These are phyloP conservation scores for Scaptomyza caliginosa DNA, from an alignment of 2,888 invertebrate species.

Conservation along the genomic window DNA sequence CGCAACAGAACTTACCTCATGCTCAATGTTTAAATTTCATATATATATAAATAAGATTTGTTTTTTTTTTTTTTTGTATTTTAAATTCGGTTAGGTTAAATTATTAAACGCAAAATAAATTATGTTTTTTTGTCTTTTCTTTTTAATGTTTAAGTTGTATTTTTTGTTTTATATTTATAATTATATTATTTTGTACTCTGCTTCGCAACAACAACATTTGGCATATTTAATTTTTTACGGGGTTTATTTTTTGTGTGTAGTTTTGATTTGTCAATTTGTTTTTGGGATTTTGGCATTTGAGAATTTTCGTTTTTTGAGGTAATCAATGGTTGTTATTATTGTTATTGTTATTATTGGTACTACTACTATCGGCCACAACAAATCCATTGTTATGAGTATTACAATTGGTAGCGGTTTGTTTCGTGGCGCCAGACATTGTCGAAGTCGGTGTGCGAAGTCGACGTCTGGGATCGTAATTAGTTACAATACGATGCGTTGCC, in stretches of 20 bases:
- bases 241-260: slow-evolving; percentile 3
- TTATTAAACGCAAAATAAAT: slow-evolving; percentile 74
- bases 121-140: slow-evolving; percentile 65
- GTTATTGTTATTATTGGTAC: slow-evolving; percentile 59
- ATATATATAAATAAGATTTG: slow-evolving; percentile 48
- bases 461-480: slow-evolving; percentile 82
- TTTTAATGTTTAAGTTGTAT: slow-evolving; percentile 35
- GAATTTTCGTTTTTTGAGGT: slow-evolving; percentile 43
- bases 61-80: slow-evolving; percentile 26
- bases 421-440: slow-evolving; percentile 69
- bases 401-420: slow-evolving; percentile 62
- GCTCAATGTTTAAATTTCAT: slow-evolving; percentile 63
- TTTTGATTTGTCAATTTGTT: slow-evolving; percentile 17
- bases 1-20: slow-evolving; percentile 83
- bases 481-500: slow-evolving; percentile 77
- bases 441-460: slow-evolving; percentile 70
- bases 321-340: slow-evolving; percentile 53
- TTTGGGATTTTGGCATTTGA: slow-evolving; percentile 20
- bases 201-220: slow-evolving; percentile 48
- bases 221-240: slow-evolving; percentile 12
- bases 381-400: slow-evolving; percentile 77
- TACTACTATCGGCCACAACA: slow-evolving; percentile 82
- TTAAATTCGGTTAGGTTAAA: slow-evolving; percentile 61
- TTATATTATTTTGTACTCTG: slow-evolving; percentile 46
- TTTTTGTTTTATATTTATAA: slow-evolving; percentile 16